Percentiles rank a stretch among this genome's conserved stretches.
phyloP scores from a whole-genome alignment of 2,113 vertebrate species.

The Coracopsis vasa region DNA sequence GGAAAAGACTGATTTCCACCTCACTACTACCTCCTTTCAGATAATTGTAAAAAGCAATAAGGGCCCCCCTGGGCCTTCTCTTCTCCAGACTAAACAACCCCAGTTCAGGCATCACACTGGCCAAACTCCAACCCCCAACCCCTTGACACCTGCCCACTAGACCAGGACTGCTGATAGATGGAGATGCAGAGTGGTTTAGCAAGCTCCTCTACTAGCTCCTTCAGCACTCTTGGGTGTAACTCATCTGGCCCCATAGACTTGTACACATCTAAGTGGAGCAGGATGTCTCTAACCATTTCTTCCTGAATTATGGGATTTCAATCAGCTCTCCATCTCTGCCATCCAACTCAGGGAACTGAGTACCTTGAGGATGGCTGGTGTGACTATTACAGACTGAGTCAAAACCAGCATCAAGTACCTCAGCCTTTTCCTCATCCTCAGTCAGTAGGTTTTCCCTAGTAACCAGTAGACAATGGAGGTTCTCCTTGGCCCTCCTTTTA shows the following conservation, averaged over 20 bases:
- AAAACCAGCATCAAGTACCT: neutral
- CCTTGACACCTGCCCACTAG: neutral
- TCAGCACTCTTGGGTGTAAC: neutral
- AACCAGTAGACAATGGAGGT: neutral
- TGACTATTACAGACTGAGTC: neutral
- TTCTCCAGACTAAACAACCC: too few species aligned
- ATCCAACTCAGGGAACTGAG: neutral
- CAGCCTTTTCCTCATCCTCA: neutral
- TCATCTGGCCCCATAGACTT: neutral
- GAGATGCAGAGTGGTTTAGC: neutral
- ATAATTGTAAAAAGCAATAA: too few species aligned
- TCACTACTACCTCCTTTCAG: too few species aligned
- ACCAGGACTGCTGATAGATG: neutral
- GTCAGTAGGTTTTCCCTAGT: neutral
- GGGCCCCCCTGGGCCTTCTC: too few species aligned
- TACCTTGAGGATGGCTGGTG: neutral
- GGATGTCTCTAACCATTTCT: neutral
- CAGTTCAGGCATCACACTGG: neutral
- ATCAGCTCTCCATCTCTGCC: neutral
- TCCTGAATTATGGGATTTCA: neutral
- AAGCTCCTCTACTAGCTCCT: neutral
- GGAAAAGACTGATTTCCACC: too few species aligned
- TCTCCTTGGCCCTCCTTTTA: neutral
- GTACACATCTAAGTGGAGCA: neutral
- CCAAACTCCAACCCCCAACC: neutral